Conservation (phyloP, 2,113 vertebrate species). For the Psittacula cyanocephala region DNA sequence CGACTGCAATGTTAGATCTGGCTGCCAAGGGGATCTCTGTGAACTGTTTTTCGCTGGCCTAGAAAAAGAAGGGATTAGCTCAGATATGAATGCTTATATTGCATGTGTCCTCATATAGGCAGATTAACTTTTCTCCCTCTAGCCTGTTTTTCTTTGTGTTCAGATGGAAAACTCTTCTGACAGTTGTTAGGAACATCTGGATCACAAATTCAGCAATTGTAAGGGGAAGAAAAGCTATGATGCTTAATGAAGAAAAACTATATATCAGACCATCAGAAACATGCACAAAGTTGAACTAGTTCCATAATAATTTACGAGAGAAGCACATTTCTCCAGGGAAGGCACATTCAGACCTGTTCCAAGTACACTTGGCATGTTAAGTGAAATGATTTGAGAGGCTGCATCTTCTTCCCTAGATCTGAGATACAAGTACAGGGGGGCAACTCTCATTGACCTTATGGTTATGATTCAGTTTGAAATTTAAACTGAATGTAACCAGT, state of each 20-base stretch:
- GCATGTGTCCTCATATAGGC: background rate
- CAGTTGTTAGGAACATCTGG: conserved; percentile 22
- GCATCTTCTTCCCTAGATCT: background rate
- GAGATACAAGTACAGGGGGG: background rate
- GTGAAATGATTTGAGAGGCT: background rate
- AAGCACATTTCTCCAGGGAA: background rate
- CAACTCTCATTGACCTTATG: background rate
- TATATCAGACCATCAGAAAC: background rate
- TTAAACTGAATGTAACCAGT: background rate
- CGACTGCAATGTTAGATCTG: background rate
- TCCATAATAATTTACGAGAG: background rate
- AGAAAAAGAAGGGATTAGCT: background rate
- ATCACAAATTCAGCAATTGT: background rate
- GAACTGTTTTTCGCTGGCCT: background rate
- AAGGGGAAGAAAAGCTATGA: background rate
- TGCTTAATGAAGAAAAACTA: background rate
- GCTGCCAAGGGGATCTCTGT: background rate
- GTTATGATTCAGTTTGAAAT: background rate
- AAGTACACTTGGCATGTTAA: background rate
- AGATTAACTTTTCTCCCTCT: background rate
- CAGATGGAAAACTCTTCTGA: background rate
- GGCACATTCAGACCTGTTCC: background rate
- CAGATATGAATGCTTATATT: background rate
- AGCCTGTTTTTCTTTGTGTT: background rate
- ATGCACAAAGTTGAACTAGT: background rate